These are phyloP conservation scores for Drosophila rhopaloa DNA, from an alignment of 1,140 invertebrate genomes.

Conservation along the genomic window DNA sequence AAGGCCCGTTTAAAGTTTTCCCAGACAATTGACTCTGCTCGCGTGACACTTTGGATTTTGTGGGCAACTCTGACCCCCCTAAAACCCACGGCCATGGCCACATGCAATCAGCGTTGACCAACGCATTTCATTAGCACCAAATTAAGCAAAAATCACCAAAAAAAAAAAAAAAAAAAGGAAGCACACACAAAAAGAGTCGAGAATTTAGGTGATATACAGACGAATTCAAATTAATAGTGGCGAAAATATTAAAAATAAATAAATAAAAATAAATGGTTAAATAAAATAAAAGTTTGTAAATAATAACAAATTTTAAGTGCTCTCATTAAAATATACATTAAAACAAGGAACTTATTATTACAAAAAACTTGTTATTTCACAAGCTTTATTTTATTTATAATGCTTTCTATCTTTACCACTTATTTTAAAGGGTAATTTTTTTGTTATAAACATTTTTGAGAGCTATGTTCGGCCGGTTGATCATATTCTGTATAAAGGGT, in stretches of 20 bases:
- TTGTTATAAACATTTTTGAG: no score
- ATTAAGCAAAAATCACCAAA: conserved; percentile 71
- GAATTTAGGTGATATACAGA: neutral
- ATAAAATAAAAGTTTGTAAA: neutral
- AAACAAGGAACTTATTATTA: no score
- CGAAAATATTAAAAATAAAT: no score
- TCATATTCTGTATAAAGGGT: conserved; percentile 14
- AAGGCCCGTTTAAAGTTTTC: conserved; percentile 59
- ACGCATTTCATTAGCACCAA: conserved; percentile 75
- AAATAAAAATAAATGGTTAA: neutral
- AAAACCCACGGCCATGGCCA: conserved; percentile 34
- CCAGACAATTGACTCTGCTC: conserved; percentile 74
- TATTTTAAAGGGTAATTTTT: no score
- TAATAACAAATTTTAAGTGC: no score
- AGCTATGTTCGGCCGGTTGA: neutral
- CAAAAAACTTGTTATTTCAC: no score
- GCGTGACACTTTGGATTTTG: conserved; percentile 67
- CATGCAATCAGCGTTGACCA: conserved; percentile 69
- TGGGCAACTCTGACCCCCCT: neutral
- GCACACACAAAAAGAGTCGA: conserved; percentile 4
- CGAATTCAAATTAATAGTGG: neutral
- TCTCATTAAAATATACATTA: no score
- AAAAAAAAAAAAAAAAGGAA: conserved; percentile 32
- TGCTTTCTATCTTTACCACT: no score
- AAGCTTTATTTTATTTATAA: no score